Base-by-base conservation (phyloP, 2,888 invertebrate species). In the Harpalus rufipes region DNA sequence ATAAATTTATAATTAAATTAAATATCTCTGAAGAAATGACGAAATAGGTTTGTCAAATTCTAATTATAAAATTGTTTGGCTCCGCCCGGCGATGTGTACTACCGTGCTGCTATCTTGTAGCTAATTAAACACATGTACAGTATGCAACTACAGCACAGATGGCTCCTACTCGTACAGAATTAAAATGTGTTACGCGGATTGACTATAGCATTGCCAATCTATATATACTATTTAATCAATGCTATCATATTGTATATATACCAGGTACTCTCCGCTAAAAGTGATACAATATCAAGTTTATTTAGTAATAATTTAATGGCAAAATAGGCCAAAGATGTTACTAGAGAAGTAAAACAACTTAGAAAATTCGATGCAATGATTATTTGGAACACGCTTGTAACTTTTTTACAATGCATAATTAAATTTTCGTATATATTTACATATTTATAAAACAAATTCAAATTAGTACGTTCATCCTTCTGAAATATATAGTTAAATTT, bases 301-400 rank as follows among this genome's bases (percentile, higher is more conserved):
- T 16, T 25, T 10, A 1, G 5, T 25, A 63, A 7, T 8, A 63
- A 7, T 65, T 39, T 21, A n/a, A 65, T 1, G n/a, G n/a, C 25
- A 65, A 65, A 10, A 68, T 39, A 39, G n/a, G 68, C 39, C 39
- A 32, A 32, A 32, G 68, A 68, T 7, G 32, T n/a, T 14, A 68
- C 39, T n/a, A 80, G 21, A 32, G 61, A 32, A 14, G 10, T 2
- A 39, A 61, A 80, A 63, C 44, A 18, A 16, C 32, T 61, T 14
- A 18, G n/a, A 80, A 80, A 61, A 80, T 61, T 32, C 16, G 61
- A 39, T 39, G 61, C 18, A 7, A 80, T 16, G 12, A 61, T 61
- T 32, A 63, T 39, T 61, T 80, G 80, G 63, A 63, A 80, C 10
- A 80, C 18, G 18, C 0, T 16, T 39, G 39, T 80, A 18, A 80